These are phyloP conservation scores for Eremobia ochroleuca DNA, from an alignment of 2,888 invertebrate genomes.

Conservation along the genomic window DNA sequence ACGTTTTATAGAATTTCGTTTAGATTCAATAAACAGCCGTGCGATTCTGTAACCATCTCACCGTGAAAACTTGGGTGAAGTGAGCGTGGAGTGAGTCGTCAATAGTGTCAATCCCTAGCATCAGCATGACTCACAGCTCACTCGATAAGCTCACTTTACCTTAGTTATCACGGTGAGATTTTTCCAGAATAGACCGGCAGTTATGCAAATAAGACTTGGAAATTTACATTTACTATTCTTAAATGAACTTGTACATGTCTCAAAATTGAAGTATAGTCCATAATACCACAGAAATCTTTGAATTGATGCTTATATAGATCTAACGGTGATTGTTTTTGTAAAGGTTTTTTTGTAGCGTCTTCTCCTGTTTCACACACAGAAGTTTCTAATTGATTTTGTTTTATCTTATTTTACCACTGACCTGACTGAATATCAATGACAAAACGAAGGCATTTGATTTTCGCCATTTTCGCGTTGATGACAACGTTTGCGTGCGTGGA, in stretches of 20 bases:
- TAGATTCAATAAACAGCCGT: neutral
- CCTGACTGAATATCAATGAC: too few species aligned
- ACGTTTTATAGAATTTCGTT: conserved; percentile 19
- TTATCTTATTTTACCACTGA: neutral
- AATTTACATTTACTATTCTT: neutral
- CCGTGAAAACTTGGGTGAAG: too few species aligned
- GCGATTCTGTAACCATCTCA: too few species aligned
- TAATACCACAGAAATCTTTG: neutral
- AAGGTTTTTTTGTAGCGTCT: neutral
- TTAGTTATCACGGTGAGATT: too few species aligned
- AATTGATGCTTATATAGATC: neutral
- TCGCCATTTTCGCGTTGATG: too few species aligned
- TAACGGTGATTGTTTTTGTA: neutral
- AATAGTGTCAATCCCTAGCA: too few species aligned
- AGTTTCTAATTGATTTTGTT: neutral
- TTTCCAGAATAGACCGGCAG: too few species aligned
- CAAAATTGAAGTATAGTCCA: conserved; percentile 4
- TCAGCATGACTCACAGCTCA: too few species aligned
- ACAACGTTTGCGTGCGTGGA: too few species aligned
- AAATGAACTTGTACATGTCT: neutral
- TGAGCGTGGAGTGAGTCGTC: too few species aligned
- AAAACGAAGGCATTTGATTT: too few species aligned
- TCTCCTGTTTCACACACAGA: neutral
- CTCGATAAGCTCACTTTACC: too few species aligned
- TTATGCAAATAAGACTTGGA: conserved; percentile 7